Conservation (phyloP, 1,140 invertebrate species). For the Conus ventricosus region DNA sequence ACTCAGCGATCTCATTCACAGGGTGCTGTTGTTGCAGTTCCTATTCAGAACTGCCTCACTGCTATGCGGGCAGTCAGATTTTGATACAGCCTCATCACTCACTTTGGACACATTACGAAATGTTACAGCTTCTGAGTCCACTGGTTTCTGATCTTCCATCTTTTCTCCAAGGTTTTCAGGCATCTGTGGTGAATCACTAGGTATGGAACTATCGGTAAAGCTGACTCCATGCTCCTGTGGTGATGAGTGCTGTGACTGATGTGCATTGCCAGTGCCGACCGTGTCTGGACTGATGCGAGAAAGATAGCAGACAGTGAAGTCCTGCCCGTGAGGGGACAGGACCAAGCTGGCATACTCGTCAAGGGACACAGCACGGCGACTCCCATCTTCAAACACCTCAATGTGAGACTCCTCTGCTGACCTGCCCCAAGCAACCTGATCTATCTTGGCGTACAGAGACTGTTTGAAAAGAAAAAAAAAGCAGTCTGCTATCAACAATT, state of each 20-base stretch:
- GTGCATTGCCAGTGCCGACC: not conserved
- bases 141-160: not conserved
- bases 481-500: not conserved
- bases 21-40: not conserved
- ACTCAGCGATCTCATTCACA: not conserved
- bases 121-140: not conserved
- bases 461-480: constrained; percentile 42
- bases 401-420: constrained; percentile 39
- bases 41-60: not conserved
- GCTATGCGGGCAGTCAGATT: not conserved
- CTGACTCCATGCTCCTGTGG: not conserved
- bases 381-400: constrained; percentile 59
- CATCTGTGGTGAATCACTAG: not conserved
- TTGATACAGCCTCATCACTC: not conserved
- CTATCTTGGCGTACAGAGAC: constrained; percentile 59
- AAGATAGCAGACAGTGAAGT: constrained; percentile 64
- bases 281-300: constrained; percentile 55
- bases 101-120: too few relatives aligned
- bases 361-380: constrained; percentile 54
- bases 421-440: constrained; percentile 53
- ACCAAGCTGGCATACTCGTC: constrained; percentile 61
- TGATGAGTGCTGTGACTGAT: not conserved
- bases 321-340: constrained; percentile 60
- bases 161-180: not conserved
- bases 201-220: not conserved